Conservation (phyloP, 1,140 invertebrate genomes). For the Drosophila nasuta region DNA sequence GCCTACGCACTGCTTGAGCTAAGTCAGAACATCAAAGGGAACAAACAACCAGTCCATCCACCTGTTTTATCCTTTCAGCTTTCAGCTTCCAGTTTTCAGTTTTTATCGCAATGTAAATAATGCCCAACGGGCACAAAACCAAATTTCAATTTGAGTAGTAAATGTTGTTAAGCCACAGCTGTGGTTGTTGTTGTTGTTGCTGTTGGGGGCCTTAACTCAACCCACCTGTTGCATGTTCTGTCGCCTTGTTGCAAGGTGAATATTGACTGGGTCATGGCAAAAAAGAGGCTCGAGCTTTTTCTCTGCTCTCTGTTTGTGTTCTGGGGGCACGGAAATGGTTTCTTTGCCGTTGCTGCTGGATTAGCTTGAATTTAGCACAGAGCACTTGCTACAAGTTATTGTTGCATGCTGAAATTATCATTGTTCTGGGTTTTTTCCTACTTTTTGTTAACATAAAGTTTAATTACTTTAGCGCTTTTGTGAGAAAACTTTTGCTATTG, state of each 20-base stretch:
- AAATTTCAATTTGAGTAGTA: constrained; percentile 15
- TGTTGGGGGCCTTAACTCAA: not conserved
- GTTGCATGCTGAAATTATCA: not conserved
- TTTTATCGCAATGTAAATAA: constrained; percentile 20
- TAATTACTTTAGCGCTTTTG: constrained; percentile 4
- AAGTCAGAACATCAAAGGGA: constrained; percentile 30
- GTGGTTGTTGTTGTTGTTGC: constrained; percentile 3
- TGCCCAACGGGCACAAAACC: not conserved
- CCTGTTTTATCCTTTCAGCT: not conserved
- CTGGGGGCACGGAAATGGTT: not conserved
- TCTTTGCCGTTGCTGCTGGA: not conserved
- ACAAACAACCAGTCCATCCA: not conserved
- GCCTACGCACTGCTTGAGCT: constrained; percentile 52
- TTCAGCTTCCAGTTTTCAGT: not conserved
- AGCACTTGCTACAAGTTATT: not conserved
- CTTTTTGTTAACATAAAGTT: not conserved
- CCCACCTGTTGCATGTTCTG: constrained; percentile 2
- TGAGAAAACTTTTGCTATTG: not conserved
- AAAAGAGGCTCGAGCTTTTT: not conserved
- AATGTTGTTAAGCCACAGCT: not conserved
- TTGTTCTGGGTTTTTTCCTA: not conserved
- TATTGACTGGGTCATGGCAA: not conserved
- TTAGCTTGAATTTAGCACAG: not conserved
- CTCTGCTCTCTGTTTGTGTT: not conserved
- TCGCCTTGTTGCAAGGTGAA: constrained; percentile 10